Conservation (phyloP, 1,140 invertebrate genomes). For the Neuroterus valhalla region DNA sequence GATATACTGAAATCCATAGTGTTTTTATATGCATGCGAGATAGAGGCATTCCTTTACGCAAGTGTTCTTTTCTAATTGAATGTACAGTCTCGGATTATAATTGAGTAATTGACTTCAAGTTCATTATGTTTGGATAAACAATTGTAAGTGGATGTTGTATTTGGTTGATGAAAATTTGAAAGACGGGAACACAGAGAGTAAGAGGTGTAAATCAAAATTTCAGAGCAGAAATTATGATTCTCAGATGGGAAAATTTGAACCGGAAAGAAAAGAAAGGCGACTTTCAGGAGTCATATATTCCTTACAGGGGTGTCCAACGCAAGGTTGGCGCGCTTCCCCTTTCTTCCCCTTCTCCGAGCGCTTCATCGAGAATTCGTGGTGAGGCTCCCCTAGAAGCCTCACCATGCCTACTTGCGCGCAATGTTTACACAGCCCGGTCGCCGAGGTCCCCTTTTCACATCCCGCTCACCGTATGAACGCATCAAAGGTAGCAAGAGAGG, state of each 20-base stretch:
- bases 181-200: conserved; percentile 29
- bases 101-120: conserved; percentile 74
- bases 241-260: conserved; percentile 44
- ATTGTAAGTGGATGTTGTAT: conserved; percentile 44
- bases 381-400: too few relatives aligned
- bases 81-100: conserved; percentile 66
- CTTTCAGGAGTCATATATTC: conserved; percentile 41
- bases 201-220: background rate
- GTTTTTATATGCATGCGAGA: conserved; percentile 28
- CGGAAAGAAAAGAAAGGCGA: conserved; percentile 28
- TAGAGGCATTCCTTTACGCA: conserved; percentile 38
- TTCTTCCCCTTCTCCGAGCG: too few relatives aligned
- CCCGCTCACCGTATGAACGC: too few relatives aligned
- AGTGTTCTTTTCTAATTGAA: conserved; percentile 55
- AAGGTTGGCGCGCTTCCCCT: too few relatives aligned
- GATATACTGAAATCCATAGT: conserved; percentile 23
- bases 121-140: conserved; percentile 63
- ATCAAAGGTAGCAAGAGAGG: too few relatives aligned
- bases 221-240: conserved; percentile 46
- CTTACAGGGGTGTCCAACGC: too few relatives aligned
- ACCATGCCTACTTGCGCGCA: too few relatives aligned
- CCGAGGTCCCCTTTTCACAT: too few relatives aligned
- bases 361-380: too few relatives aligned
- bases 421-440: too few relatives aligned
- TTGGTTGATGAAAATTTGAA: conserved; percentile 9